Evolutionary conservation across 2,888 invertebrate species (phyloP).

Genomic region (Cenopis cana): DNA sequence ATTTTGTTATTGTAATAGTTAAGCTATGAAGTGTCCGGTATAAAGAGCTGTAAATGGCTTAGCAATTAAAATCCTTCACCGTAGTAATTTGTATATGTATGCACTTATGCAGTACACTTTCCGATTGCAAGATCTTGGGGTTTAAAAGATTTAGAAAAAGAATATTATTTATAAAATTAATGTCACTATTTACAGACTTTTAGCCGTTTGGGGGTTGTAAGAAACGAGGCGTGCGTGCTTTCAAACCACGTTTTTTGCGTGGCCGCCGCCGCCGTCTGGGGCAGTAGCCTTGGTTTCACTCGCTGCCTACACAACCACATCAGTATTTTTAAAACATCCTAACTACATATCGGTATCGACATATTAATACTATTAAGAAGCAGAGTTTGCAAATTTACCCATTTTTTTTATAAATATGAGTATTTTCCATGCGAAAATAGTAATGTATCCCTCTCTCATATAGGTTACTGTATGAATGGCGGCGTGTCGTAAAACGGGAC

Average conservation of each 20-base stretch:
- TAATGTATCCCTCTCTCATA: too few species aligned
- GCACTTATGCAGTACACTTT: not conserved
- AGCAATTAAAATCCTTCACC: too few species aligned
- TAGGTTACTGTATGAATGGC: too few species aligned
- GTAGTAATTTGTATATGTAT: too few species aligned
- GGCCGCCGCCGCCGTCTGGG: constrained; percentile 18
- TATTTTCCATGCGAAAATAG: constrained; percentile 40
- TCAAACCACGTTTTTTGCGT: constrained; percentile 18
- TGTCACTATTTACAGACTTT: not conserved
- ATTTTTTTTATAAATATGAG: constrained; percentile 36
- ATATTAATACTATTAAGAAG: not conserved
- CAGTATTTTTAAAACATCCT: constrained; percentile 14
- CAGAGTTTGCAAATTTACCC: constrained; percentile 18
- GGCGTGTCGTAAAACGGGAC: too few species aligned
- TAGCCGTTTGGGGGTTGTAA: constrained; percentile 12
- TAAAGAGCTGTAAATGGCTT: too few species aligned
- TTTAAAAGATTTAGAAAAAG: not conserved
- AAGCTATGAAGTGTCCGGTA: too few species aligned
- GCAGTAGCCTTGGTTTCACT: constrained; percentile 21
- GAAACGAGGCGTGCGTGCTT: constrained; percentile 14
- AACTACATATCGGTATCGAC: not conserved
- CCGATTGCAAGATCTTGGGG: not conserved
- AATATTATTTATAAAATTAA: not conserved
- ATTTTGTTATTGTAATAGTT: too few species aligned
- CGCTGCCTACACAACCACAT: constrained; percentile 10